phyloP scores from a whole-genome alignment of 2,113 vertebrate species.

The Chaenogobius annularis region DNA sequence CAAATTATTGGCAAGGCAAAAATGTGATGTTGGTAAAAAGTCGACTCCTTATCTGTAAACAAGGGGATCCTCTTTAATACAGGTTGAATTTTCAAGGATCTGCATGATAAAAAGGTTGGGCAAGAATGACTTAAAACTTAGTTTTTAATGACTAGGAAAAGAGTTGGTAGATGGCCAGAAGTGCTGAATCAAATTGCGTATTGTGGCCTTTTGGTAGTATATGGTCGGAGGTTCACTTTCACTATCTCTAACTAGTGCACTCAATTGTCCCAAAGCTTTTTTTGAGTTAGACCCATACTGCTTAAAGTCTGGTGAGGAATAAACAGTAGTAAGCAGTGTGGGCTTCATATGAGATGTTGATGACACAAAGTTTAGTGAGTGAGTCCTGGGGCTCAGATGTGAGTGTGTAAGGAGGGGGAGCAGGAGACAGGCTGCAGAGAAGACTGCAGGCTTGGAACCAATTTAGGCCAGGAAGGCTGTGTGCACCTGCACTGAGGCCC shows the following conservation, averaged over 20 bases:
- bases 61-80: not conserved
- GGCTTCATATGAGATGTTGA: constrained; percentile 25
- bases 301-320: not conserved
- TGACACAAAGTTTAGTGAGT: constrained; percentile 41
- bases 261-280: too few species aligned
- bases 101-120: not conserved
- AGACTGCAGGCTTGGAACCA: constrained; percentile 77
- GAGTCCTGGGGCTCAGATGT: constrained; percentile 24
- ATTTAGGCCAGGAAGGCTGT: constrained; percentile 73
- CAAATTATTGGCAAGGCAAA: too few species aligned
- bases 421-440: constrained; percentile 66
- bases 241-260: not conserved
- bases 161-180: too few species aligned
- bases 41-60: not conserved
- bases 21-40: too few species aligned
- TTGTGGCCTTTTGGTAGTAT: too few species aligned
- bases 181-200: too few species aligned
- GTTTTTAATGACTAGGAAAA: too few species aligned
- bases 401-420: constrained; percentile 1
- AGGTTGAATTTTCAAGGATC: not conserved
- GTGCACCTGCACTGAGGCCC: constrained; percentile 70
- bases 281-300: too few species aligned
- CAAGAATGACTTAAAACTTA: not conserved
- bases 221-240: not conserved
- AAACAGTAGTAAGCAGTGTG: not conserved